Evolutionary conservation across 2,888 invertebrate genomes (phyloP), one percentile per base, ranked within the genome.

Genomic region (Temnothorax ravouxi): DNA sequence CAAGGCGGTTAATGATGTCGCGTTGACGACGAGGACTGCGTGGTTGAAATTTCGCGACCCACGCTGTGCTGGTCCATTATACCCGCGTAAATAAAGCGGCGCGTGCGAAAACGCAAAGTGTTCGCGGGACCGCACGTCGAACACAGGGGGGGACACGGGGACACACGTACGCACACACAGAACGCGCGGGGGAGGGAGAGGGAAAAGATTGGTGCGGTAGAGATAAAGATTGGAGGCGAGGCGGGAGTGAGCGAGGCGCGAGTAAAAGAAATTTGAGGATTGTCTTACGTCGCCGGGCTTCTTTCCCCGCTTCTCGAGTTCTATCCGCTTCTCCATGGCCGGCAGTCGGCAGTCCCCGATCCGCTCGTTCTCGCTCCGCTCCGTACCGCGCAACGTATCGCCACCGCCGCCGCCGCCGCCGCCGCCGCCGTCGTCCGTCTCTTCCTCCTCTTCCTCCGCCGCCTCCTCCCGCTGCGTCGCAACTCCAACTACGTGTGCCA

Each of bases 261-360:
- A 87, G 90, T 87, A 94, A 90, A 89, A 88, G 79, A 90, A 88
- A 86, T 84, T 0, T 52, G 25, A 61, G 77, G 74, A 86, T 87
- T 84, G 84, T 95, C 97, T 97, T 96, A 99, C 99, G 96, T 98
- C 97, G 95, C 97, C 97, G 93, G 98, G 97, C 95, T 97, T 97
- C 95, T 97, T 97, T 95, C 99, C 99, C 95, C 99, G 96, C 96
- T 98, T 97, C 96, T 99, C 99, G 95, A 99, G 96, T 95, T 98
- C 98, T 96, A 99, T 97, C 95, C 99, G 97, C 95, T 99, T 99
- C 96, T 99, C 98, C 99, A 99, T 99, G 93, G 91, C 93, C 92
- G 91, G 91, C 89, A 90, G 90, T 90, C 83, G 34, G 59, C 83
- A 21, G 59, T 80, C 47, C 44, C 59, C 79, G 25, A 79, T 83